Percentiles rank a stretch among this genome's conserved stretches.
Conservation (phyloP, 2,888 invertebrate species). For the Pecten maximus region DNA sequence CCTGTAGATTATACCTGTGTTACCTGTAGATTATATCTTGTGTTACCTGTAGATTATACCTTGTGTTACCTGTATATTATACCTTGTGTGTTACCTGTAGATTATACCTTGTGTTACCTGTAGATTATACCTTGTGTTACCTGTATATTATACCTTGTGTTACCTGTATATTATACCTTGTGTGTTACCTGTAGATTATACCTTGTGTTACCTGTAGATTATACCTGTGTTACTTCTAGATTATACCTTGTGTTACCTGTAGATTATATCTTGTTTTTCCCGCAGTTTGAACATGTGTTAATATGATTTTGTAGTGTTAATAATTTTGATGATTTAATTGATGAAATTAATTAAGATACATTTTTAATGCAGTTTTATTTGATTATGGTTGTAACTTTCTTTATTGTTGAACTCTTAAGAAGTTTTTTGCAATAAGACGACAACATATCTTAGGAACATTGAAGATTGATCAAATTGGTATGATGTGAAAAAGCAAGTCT, state of each 20-base stretch:
- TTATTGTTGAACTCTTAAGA: too few relatives aligned
- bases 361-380: too few relatives aligned
- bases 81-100: background rate
- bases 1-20: background rate
- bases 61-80: background rate
- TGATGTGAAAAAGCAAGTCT: too few relatives aligned
- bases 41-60: background rate
- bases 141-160: background rate
- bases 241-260: background rate
- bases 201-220: background rate
- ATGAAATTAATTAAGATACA: too few relatives aligned
- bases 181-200: background rate
- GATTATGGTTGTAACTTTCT: too few relatives aligned
- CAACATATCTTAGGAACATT: too few relatives aligned
- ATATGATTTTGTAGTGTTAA: slow-evolving; percentile 46
- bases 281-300: too few relatives aligned
- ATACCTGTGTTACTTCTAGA: too few relatives aligned
- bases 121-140: background rate
- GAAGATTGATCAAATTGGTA: too few relatives aligned
- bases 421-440: too few relatives aligned
- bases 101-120: background rate
- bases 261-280: background rate
- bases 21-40: background rate
- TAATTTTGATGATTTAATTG: background rate
- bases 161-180: background rate